phyloP scores from a whole-genome alignment of 2,797 vertebrate species.

The Hydrophis major region DNA sequence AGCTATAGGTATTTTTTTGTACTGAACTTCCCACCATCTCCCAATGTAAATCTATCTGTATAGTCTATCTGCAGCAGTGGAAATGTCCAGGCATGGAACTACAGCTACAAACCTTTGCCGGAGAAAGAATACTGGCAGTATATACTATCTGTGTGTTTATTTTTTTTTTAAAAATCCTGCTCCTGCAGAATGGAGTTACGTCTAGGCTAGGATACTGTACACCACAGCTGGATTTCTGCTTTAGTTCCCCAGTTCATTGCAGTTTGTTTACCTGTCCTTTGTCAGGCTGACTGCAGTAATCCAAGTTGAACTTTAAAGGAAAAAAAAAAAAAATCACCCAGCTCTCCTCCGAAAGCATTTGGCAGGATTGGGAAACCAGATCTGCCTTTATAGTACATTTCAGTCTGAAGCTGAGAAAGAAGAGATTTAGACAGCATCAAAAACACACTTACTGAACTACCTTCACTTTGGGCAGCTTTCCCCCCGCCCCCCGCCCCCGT shows the following conservation, averaged over 20 bases:
- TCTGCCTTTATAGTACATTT: not conserved
- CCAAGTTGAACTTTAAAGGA: not conserved
- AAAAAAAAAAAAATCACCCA: not conserved
- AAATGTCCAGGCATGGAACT: not conserved
- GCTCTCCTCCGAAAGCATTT: not conserved
- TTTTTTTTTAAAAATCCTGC: no score
- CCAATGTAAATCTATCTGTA: not conserved
- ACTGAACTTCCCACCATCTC: no score
- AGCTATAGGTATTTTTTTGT: not conserved
- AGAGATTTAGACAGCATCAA: not conserved
- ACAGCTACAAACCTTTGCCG: not conserved
- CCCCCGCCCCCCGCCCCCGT: not conserved
- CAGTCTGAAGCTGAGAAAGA: not conserved
- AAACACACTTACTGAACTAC: not conserved
- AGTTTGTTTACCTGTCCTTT: not conserved
- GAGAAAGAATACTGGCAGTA: not conserved
- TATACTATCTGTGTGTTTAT: not conserved
- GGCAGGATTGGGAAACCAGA: not conserved
- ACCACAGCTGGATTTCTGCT: not conserved
- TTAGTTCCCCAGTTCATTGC: not conserved
- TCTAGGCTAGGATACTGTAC: not conserved
- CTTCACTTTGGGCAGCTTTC: not conserved
- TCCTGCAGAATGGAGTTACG: not conserved
- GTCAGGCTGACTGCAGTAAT: not conserved
- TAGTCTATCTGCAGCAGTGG: not conserved